Percentiles rank a stretch among this genome's conserved stretches.
Evolutionary conservation across 1,140 invertebrate genomes (phyloP).

Genomic region (Zaprionus vittiger): DNA sequence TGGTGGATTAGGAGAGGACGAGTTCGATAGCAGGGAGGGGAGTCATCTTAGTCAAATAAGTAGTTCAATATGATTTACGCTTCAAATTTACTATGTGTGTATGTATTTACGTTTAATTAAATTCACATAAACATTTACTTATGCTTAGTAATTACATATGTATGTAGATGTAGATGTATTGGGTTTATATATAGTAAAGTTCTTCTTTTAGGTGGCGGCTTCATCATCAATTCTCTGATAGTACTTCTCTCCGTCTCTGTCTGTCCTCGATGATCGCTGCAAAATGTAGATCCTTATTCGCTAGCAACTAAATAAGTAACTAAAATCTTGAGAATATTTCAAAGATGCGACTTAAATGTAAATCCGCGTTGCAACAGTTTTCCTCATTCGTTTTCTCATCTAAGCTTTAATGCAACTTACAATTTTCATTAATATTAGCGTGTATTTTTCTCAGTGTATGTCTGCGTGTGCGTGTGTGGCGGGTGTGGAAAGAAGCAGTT

Average conservation of each 20-base stretch:
- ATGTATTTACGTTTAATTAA: conserved; percentile 78
- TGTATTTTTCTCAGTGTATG: neutral
- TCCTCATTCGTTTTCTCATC: neutral
- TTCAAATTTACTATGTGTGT: conserved; percentile 59
- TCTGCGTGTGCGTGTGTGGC: neutral
- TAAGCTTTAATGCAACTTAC: conserved; percentile 36
- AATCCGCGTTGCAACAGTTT: neutral
- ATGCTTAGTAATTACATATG: conserved; percentile 57
- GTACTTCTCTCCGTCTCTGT: neutral
- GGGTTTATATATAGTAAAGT: conserved; percentile 32
- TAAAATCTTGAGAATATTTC: conserved; percentile 42
- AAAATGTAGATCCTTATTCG: conserved; percentile 56
- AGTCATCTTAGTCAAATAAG: neutral
- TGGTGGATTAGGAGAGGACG: conserved; percentile 51
- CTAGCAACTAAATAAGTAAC: conserved; percentile 40
- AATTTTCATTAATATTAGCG: conserved; percentile 40
- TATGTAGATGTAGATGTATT: conserved; percentile 29
- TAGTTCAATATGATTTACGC: conserved; percentile 24
- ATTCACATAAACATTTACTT: conserved; percentile 79
- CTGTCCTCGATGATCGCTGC: conserved; percentile 20
- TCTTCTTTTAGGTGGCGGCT: conserved; percentile 33
- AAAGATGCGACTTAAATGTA: conserved; percentile 31
- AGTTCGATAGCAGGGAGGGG: neutral
- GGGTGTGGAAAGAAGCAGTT: neutral
- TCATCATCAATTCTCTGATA: conserved; percentile 19